Evolutionary conservation across 2,113 vertebrate genomes (phyloP).

Genomic region (Pelmatolapia mariae): DNA sequence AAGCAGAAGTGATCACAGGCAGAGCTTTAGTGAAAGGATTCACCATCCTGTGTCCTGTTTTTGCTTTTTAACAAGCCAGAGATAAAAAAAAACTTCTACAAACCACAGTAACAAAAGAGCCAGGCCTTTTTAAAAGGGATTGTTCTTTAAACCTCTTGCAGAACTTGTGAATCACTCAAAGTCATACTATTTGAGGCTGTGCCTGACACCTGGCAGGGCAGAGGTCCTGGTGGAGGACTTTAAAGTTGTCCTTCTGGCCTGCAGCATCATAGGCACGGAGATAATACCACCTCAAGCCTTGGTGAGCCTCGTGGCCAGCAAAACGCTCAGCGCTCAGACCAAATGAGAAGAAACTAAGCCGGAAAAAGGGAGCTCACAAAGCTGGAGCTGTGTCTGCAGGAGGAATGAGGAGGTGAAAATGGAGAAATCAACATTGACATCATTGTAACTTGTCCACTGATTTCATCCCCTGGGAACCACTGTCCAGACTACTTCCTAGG

Average conservation of each 20-base stretch:
- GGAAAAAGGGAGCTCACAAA: neutral
- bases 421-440: neutral
- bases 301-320: neutral
- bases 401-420: neutral
- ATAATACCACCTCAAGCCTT: neutral
- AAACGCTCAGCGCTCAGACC: neutral
- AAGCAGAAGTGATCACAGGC: neutral
- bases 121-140: neutral
- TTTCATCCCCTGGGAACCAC: neutral
- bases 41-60: accelerated
- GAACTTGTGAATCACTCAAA: neutral
- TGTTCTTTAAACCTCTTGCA: neutral
- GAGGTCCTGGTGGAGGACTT: neutral
- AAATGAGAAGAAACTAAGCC: neutral
- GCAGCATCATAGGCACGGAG: neutral
- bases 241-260: neutral
- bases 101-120: neutral
- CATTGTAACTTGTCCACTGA: neutral
- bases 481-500: neutral
- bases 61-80: neutral
- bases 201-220: neutral
- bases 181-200: neutral
- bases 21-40: neutral
- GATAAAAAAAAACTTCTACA: neutral
- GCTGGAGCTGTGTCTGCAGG: neutral